phyloP scores from a whole-genome alignment of 2,888 invertebrate species.

The Hypomecis punctinalis region DNA sequence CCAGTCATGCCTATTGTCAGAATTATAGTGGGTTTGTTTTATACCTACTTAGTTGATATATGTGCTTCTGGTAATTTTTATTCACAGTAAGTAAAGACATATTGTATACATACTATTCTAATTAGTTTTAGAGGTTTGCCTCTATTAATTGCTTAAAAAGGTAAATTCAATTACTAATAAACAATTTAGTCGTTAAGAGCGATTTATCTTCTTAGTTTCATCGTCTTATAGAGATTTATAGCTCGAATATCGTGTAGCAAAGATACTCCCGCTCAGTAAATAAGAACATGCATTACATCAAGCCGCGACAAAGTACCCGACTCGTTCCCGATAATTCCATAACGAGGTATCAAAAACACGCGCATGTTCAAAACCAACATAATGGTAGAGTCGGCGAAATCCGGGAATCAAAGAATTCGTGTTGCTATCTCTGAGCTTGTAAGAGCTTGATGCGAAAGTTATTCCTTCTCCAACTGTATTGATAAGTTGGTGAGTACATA shows the following conservation, averaged over 20 bases:
- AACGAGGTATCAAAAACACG: slow-evolving; percentile 37
- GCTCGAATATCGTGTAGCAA: neutral
- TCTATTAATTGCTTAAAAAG: too few relatives aligned
- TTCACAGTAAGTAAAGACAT: too few relatives aligned
- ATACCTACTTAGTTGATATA: too few relatives aligned
- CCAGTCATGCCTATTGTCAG: too few relatives aligned
- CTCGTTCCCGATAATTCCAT: slow-evolving; percentile 34
- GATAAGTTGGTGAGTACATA: slow-evolving; percentile 23
- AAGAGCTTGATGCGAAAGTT: neutral
- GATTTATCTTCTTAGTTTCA: neutral
- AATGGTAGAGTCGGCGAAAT: neutral
- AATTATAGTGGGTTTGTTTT: too few relatives aligned
- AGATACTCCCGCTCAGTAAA: slow-evolving; percentile 1
- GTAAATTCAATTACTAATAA: too few relatives aligned
- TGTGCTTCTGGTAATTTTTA: too few relatives aligned
- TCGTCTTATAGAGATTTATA: neutral
- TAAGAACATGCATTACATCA: slow-evolving; percentile 22
- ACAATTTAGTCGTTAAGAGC: too few relatives aligned
- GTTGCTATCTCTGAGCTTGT: neutral
- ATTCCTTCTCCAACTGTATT: neutral
- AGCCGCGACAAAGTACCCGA: slow-evolving; percentile 30
- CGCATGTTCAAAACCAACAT: slow-evolving; percentile 5
- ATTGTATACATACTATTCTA: too few relatives aligned
- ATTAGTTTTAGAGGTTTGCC: too few relatives aligned
- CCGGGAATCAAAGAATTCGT: neutral